Base-by-base conservation (phyloP, 2,888 invertebrate species). In the Smittia sp. region DNA sequence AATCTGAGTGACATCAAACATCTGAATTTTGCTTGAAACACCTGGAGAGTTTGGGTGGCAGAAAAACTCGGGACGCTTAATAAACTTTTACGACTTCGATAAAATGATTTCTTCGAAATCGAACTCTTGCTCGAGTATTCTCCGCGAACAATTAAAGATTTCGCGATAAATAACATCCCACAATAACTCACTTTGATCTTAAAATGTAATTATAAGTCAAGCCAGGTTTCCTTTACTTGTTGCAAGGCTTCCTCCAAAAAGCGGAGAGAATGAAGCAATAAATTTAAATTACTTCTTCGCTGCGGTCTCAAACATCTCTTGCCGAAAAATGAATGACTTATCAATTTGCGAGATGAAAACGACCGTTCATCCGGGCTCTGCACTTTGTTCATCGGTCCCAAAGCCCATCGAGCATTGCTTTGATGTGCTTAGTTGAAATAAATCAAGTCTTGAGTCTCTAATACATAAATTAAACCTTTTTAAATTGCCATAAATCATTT, bases 391-490 rank as follows among this genome's bases (percentile, higher is more conserved):
- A n/a, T n/a, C n/a, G n/a, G n/a, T n/a, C n/a, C n/a, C n/a, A 18
- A 67, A 41, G 13, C 15, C 22, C 9, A 67, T 67, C 67, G 67
- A 67, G n/a, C 11, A 52, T 25, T 69, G 25, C 52, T 70, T 70
- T 70, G 70, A 70, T 70, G 58, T 70, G 70, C 58, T 69, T 54
- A 54, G 69, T 20, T 24, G 70, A 70, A 70, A 70, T 70, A 70
- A 70, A 70, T 70, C 70, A 70, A 70, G 25, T 52, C 32, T 32
- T 20, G 39, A 70, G 54, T 52, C 11, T 22, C 70, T 58, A 70
- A 70, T 70, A 73, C 41, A 73, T 73, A 73, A 73, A 73, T 73
- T 73, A 41, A 72, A 63, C 63, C 73, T 73, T 73, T 73, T 73
- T 73, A 73, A 73, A 73, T 63, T 63, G 73, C 39, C 6, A 73